phyloP scores from a whole-genome alignment of 2,888 invertebrate genomes.

The Dicranocentrus wangi region DNA sequence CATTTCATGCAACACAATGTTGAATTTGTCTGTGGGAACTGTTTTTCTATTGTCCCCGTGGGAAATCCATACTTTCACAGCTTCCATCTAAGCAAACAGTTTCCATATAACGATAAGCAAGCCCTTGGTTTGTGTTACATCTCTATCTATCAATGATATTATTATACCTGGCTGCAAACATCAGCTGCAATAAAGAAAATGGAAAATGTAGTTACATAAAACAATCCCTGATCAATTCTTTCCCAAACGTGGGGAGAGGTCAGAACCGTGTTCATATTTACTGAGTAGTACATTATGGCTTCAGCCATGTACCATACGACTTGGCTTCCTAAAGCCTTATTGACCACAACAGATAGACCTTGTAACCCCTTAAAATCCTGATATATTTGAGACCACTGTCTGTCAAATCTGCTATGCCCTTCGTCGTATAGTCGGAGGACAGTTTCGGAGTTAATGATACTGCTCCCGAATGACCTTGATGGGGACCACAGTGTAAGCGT shows the following conservation, averaged over 20 bases:
- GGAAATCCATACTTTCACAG: conserved; percentile 26
- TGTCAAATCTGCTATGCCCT: background rate
- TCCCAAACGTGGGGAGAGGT: background rate
- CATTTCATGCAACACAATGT: conserved; percentile 50
- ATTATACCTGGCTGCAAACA: conserved; percentile 32
- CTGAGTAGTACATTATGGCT: conserved; percentile 35
- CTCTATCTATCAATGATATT: no score
- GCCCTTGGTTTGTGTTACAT: no score
- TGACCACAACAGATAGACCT: background rate
- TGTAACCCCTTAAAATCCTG: conserved; percentile 1
- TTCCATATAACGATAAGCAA: background rate
- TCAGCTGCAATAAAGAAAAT: conserved; percentile 21
- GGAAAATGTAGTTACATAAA: conserved; percentile 1
- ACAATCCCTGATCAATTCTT: conserved; percentile 1
- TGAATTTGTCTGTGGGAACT: conserved; percentile 29
- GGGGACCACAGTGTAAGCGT: conserved; percentile 22
- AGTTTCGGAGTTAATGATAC: no score
- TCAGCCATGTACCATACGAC: conserved; percentile 25
- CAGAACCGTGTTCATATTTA: conserved; percentile 11
- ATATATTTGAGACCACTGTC: conserved; percentile 19
- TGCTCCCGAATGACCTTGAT: no score
- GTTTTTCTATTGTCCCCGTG: conserved; percentile 10
- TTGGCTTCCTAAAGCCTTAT: conserved; percentile 7
- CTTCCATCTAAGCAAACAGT: conserved; percentile 40
- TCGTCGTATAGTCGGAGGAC: background rate